Percentiles rank a stretch among this genome's conserved stretches.
phyloP scores from a whole-genome alignment of 2,888 invertebrate genomes.

The Macaria liturata region DNA sequence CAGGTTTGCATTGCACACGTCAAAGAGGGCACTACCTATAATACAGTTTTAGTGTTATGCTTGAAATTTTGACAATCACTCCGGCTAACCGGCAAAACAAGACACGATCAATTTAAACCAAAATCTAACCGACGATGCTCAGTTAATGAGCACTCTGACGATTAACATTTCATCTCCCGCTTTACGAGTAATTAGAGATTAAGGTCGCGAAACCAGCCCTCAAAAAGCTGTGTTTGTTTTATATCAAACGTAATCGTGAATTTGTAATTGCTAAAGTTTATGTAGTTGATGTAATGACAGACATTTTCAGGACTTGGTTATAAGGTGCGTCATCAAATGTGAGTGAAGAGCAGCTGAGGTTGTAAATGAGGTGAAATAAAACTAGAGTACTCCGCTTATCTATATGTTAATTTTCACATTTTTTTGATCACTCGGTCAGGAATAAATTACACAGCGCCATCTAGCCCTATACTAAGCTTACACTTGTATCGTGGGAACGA shows the following conservation, averaged over 20 bases:
- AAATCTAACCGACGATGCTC: slow-evolving; percentile 32
- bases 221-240: slow-evolving; percentile 22
- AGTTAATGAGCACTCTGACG: slow-evolving; percentile 50
- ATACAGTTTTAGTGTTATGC: neutral
- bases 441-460: too few relatives aligned
- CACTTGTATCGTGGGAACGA: too few relatives aligned
- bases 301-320: too few relatives aligned
- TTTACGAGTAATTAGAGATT: slow-evolving; percentile 53
- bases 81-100: slow-evolving; percentile 1
- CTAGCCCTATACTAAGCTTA: too few relatives aligned
- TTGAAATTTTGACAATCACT: neutral
- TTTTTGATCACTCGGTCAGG: too few relatives aligned
- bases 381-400: too few relatives aligned
- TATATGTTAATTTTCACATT: too few relatives aligned
- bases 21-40: neutral
- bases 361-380: too few relatives aligned
- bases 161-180: slow-evolving; percentile 53
- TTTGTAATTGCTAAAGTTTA: neutral
- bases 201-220: slow-evolving; percentile 34
- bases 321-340: too few relatives aligned
- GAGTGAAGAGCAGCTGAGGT: too few relatives aligned
- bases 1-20: too few relatives aligned
- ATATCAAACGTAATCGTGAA: slow-evolving; percentile 6
- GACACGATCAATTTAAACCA: slow-evolving; percentile 3
- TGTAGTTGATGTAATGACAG: too few relatives aligned